These are phyloP conservation scores for Diarsia mendica DNA, from an alignment of 2,888 invertebrate species.

Conservation along the genomic window DNA sequence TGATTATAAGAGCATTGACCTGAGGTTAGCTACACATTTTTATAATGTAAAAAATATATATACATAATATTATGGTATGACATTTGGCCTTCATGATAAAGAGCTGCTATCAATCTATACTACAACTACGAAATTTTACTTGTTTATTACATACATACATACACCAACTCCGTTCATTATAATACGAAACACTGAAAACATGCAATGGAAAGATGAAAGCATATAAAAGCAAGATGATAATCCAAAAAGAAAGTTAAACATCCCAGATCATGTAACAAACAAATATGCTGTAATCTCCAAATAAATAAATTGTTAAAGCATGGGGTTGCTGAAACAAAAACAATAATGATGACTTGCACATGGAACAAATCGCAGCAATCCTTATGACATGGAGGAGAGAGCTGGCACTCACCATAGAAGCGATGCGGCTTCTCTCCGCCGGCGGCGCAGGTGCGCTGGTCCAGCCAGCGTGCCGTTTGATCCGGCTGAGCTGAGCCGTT, in stretches of 20 bases:
- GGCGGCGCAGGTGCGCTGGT: conserved; percentile 81
- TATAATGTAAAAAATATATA: conserved; percentile 25
- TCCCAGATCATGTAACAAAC: conserved; percentile 66
- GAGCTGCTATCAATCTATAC: conserved; percentile 38
- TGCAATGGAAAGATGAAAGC: conserved; percentile 62
- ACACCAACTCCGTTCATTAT: conserved; percentile 43
- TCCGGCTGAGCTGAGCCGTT: conserved; percentile 89
- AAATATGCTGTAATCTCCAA: conserved; percentile 65
- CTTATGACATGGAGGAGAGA: conserved; percentile 53
- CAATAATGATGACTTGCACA: conserved; percentile 68
- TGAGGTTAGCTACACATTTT: conserved; percentile 56
- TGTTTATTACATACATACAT: conserved; percentile 40
- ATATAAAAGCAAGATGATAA: conserved; percentile 67
- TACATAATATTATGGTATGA: conserved; percentile 24
- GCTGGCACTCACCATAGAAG: conserved; percentile 87
- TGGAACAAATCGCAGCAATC: conserved; percentile 62
- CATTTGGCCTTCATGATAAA: conserved; percentile 55
- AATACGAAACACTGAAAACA: conserved; percentile 54
- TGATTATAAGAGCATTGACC: conserved; percentile 74
- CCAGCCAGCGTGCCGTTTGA: conserved; percentile 88
- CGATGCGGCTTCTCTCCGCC: conserved; percentile 85
- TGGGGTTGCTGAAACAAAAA: conserved; percentile 84
- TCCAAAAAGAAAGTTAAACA: conserved; percentile 62
- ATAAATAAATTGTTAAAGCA: conserved; percentile 74
- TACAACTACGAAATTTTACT: conserved; percentile 30